phyloP scores from a whole-genome alignment of 1,140 invertebrate genomes.

The Uloborus diversus region DNA sequence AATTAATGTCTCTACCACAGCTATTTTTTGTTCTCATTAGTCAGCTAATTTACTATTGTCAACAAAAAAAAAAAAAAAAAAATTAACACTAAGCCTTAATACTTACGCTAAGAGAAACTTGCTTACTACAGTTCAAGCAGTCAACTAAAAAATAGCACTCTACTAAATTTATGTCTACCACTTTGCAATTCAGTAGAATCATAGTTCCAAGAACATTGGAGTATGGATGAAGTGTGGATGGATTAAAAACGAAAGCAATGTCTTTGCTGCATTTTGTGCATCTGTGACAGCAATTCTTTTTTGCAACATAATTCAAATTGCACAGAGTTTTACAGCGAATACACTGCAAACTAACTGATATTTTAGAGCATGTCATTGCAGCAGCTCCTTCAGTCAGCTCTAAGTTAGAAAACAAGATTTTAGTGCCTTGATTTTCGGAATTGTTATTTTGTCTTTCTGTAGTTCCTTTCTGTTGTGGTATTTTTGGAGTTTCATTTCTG shows the following conservation, averaged over 20 bases:
- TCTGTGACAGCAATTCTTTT: slow-evolving; percentile 59
- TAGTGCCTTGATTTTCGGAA: slow-evolving; percentile 59
- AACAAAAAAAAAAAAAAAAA: neutral
- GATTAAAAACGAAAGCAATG: slow-evolving; percentile 61
- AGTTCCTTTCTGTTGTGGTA: neutral
- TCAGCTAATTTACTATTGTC: no score
- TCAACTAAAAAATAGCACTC: slow-evolving; percentile 61
- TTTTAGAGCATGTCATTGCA: slow-evolving; percentile 60
- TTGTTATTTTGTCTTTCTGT: neutral
- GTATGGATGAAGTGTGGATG: slow-evolving; percentile 63
- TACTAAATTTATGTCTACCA: slow-evolving; percentile 64
- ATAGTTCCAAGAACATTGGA: slow-evolving; percentile 64
- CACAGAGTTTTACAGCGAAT: slow-evolving; percentile 63
- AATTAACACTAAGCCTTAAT: neutral
- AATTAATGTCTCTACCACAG: neutral
- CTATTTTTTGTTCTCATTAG: neutral
- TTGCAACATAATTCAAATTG: slow-evolving; percentile 60
- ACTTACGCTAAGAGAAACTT: slow-evolving; percentile 54
- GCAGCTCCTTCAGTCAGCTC: slow-evolving; percentile 62
- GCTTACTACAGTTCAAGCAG: slow-evolving; percentile 64
- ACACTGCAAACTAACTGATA: slow-evolving; percentile 63
- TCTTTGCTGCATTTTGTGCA: slow-evolving; percentile 63
- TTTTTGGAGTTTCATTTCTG: neutral
- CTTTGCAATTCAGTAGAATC: slow-evolving; percentile 63
- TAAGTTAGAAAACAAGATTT: slow-evolving; percentile 62